Conservation (phyloP, 2,797 vertebrate species). For the Acanthornis magna region DNA sequence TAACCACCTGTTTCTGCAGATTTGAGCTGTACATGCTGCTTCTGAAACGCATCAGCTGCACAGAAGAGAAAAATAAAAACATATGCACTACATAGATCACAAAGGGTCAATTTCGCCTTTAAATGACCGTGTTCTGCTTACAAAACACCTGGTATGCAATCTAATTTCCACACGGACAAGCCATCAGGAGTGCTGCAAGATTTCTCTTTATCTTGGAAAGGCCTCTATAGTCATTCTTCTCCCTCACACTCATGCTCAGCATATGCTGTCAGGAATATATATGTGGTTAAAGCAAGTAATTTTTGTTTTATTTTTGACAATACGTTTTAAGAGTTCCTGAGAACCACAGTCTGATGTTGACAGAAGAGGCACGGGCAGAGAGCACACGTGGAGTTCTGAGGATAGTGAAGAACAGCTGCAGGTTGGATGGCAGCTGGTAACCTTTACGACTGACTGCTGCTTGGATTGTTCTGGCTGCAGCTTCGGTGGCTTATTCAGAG, state of each 20-base stretch:
- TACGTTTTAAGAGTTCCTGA: not conserved
- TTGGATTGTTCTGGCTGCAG: not conserved
- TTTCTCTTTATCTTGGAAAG: slow-evolving; percentile 20
- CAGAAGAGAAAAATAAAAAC: slow-evolving; percentile 10
- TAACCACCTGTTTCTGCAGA: not conserved
- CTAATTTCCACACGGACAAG: not conserved
- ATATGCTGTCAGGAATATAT: not conserved
- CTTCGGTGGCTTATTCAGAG: not conserved
- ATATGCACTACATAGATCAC: not conserved
- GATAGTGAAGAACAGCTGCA: slow-evolving; percentile 14
- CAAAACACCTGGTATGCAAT: slow-evolving; percentile 8
- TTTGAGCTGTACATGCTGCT: not conserved
- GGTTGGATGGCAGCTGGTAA: slow-evolving; percentile 3
- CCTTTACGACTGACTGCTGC: not conserved
- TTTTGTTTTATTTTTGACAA: slow-evolving; percentile 23
- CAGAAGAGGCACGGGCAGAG: not conserved
- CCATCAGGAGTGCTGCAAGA: not conserved
- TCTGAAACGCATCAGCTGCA: slow-evolving; percentile 7
- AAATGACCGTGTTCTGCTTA: slow-evolving; percentile 18
- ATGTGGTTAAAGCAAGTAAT: not conserved
- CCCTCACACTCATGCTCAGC: not conserved
- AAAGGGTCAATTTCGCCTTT: slow-evolving; percentile 2
- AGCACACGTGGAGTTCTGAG: not conserved
- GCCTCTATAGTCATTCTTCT: not conserved
- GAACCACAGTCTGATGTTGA: not conserved